Conservation (phyloP, 2,888 invertebrate species). For the Leptinotarsa juncta region DNA sequence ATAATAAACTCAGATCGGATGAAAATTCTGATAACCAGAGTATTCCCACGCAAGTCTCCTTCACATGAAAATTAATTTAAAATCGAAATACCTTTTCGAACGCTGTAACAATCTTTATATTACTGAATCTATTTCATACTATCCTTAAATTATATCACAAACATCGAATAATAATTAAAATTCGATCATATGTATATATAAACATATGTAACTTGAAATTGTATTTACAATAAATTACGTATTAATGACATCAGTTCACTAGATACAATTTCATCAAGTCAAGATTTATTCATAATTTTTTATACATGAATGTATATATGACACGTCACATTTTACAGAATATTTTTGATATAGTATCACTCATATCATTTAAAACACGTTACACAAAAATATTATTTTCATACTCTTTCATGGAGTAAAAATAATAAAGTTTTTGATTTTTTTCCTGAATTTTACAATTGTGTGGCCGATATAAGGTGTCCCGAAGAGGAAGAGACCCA, state of each 20-base stretch:
- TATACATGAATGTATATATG: no score
- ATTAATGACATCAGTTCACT: neutral
- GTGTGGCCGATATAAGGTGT: no score
- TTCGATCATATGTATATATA: neutral
- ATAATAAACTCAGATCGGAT: neutral
- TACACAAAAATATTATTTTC: no score
- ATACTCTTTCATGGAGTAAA: no score
- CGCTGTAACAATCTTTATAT: neutral
- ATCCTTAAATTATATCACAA: constrained; percentile 10
- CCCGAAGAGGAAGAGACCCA: no score
- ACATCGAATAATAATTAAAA: neutral
- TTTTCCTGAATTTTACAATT: no score
- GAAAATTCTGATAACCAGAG: neutral
- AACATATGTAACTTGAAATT: neutral
- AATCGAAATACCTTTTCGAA: neutral
- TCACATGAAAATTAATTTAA: neutral
- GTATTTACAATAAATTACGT: constrained; percentile 5
- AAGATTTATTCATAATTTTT: no score
- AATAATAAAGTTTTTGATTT: no score
- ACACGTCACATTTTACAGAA: no score
- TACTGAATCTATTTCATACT: neutral
- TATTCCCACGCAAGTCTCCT: neutral
- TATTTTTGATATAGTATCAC: no score
- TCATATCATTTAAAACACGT: no score
- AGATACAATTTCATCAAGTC: constrained; percentile 49